Evolutionary conservation across 2,797 vertebrate species (phyloP), one percentile per base, ranked within the genome.

Genomic region (Acanthiza pusilla): DNA sequence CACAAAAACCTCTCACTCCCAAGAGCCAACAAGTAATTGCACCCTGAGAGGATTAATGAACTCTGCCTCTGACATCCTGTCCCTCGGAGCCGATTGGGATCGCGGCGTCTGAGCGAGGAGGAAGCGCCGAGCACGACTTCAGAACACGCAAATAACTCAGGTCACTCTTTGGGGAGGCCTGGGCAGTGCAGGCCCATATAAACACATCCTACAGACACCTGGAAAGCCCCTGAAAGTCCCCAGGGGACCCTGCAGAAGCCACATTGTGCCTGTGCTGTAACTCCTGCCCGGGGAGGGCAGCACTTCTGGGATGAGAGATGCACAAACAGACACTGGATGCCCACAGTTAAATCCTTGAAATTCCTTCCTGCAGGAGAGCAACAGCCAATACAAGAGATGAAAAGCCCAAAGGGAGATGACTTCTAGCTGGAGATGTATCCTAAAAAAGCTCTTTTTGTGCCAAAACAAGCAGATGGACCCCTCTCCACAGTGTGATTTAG

Each of bases 21-120:
- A 93, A 96, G 92, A 93, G 96, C 95, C 75, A 95, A 79, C 86
- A 93, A 96, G 96, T 98, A 97, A 97, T 98, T 97, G 97, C 88
- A 89, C 97, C 94, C 95, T 45, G 90, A 40, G 91, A 80, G 97
- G 96, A 98, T 97, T 97, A 98, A 98, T 71, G 94, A 97, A 91
- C 94, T 95, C 50, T 92, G 95, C 96, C 84, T 78, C 94, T 95
- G 97, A 91, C 94, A 93, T 78, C 88, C 85, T n/a, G 50, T 71
- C 77, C 96, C 96, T 85, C 19, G 2, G 17, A 91, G 93, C 79
- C 43, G 97, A 98, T 97, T 96, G 93, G 94, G 89, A 97, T 98
- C 97, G 1, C 77, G 5, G 58, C 5, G 94, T 97, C 98, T 97
- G 97, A 96, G 82, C 89, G 19, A 63, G 80, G 2, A 95, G 95